phyloP scores from a whole-genome alignment of 2,113 vertebrate genomes.

The Pelodiscus sinensis region DNA sequence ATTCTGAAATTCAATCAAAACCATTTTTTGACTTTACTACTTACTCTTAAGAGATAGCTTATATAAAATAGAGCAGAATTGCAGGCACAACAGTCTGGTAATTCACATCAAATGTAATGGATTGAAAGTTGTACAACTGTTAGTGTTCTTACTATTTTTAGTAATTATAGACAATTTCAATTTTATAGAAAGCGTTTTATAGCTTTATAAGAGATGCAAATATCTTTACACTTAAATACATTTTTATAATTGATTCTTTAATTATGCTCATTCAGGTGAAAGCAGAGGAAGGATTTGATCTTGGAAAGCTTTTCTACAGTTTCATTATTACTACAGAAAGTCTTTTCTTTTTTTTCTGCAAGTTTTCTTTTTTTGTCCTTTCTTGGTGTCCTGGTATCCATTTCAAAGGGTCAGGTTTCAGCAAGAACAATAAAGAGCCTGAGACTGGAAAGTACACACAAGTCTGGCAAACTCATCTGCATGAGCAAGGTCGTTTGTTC shows the following conservation, averaged over 20 bases:
- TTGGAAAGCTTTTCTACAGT: constrained; percentile 42
- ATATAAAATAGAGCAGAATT: constrained; percentile 2
- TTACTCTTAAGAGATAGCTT: not conserved
- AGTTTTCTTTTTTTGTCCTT: constrained; percentile 54
- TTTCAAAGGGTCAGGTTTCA: constrained; percentile 92
- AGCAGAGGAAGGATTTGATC: constrained; percentile 40
- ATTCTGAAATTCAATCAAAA: constrained; percentile 36
- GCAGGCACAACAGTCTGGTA: not conserved
- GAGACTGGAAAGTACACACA: constrained; percentile 87
- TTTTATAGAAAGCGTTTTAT: not conserved
- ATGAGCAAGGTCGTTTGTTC: constrained; percentile 81
- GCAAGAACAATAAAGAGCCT: constrained; percentile 88
- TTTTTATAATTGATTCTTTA: not conserved
- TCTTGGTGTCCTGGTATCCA: constrained; percentile 83
- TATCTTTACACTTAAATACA: not conserved
- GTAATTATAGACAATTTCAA: not conserved
- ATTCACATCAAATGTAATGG: not conserved
- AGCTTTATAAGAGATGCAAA: constrained; percentile 13
- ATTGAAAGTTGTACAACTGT: not conserved
- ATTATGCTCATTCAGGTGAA: constrained; percentile 22
- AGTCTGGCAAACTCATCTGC: constrained; percentile 91
- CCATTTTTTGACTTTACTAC: constrained; percentile 44
- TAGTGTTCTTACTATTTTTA: not conserved
- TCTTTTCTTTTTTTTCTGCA: not conserved
- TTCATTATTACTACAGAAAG: constrained; percentile 42